Conservation (phyloP, 2,888 invertebrate genomes). For the Vandiemenella viatica region DNA sequence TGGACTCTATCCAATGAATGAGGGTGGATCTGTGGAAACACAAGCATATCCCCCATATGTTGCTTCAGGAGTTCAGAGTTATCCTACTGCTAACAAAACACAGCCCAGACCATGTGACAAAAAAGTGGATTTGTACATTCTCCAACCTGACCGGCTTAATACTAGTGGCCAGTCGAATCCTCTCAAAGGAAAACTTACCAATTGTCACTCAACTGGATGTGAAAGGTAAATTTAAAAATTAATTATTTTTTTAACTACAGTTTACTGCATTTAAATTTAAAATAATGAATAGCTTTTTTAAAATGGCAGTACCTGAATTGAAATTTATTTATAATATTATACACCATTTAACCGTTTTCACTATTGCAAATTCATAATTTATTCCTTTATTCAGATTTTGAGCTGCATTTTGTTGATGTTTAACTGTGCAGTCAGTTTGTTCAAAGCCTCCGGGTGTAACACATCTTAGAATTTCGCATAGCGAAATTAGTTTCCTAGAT, state of each 20-base stretch:
- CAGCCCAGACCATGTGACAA: conserved; percentile 62
- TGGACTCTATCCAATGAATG: background rate
- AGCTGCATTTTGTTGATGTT: too few species aligned
- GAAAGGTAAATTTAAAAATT: conserved; percentile 43
- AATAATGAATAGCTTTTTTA: too few species aligned
- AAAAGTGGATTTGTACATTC: conserved; percentile 69
- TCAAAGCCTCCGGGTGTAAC: too few species aligned
- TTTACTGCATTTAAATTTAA: too few species aligned
- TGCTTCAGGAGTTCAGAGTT: conserved; percentile 12
- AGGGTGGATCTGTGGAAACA: background rate
- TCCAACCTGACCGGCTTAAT: conserved; percentile 67
- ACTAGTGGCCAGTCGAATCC: conserved; percentile 66
- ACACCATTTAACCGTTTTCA: too few species aligned
- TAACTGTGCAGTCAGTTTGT: too few species aligned
- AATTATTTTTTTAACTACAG: background rate
- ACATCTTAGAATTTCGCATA: too few species aligned
- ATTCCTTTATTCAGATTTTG: too few species aligned
- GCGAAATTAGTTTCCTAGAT: too few species aligned
- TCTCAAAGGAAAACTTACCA: conserved; percentile 73
- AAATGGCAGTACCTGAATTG: too few species aligned
- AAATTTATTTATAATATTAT: too few species aligned
- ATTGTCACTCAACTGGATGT: conserved; percentile 75
- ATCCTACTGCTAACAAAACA: background rate
- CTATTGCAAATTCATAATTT: too few species aligned
- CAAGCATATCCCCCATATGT: conserved; percentile 7